These are phyloP conservation scores for Hypolimnas misippus DNA, from an alignment of 2,888 invertebrate species.

Conservation along the genomic window DNA sequence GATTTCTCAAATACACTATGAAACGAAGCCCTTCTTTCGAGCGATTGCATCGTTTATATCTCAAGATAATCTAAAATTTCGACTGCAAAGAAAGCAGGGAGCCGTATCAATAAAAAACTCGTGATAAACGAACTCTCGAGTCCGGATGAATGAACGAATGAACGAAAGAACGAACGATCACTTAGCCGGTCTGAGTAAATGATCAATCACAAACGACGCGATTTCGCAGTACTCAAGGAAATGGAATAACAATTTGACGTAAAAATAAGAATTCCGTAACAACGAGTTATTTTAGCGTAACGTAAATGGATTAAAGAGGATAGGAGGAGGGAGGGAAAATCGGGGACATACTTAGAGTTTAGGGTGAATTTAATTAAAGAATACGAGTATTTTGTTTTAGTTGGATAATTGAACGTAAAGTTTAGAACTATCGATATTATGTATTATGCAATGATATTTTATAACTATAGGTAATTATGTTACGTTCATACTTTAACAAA, in stretches of 20 bases:
- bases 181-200: slow-evolving; percentile 41
- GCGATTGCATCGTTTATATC: slow-evolving; percentile 7
- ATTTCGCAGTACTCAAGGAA: slow-evolving; percentile 39
- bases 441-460: too few relatives aligned
- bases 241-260: slow-evolving; percentile 44
- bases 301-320: slow-evolving; percentile 21
- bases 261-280: slow-evolving; percentile 30
- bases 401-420: too few relatives aligned
- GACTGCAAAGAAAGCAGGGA: slow-evolving; percentile 19
- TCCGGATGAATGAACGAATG: slow-evolving; percentile 35
- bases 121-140: slow-evolving; percentile 35
- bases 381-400: background rate
- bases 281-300: slow-evolving; percentile 18
- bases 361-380: background rate
- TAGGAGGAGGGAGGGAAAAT: slow-evolving; percentile 6
- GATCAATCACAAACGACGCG: slow-evolving; percentile 44
- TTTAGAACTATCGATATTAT: too few relatives aligned
- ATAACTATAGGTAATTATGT: too few relatives aligned
- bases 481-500: too few relatives aligned
- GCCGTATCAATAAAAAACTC: slow-evolving; percentile 33
- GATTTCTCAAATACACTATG: background rate
- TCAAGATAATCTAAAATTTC: slow-evolving; percentile 25
- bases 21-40: slow-evolving; percentile 12
- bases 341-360: background rate
- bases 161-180: slow-evolving; percentile 39